phyloP scores from a whole-genome alignment of 1,140 invertebrate genomes.

The Bombus waltoni region DNA sequence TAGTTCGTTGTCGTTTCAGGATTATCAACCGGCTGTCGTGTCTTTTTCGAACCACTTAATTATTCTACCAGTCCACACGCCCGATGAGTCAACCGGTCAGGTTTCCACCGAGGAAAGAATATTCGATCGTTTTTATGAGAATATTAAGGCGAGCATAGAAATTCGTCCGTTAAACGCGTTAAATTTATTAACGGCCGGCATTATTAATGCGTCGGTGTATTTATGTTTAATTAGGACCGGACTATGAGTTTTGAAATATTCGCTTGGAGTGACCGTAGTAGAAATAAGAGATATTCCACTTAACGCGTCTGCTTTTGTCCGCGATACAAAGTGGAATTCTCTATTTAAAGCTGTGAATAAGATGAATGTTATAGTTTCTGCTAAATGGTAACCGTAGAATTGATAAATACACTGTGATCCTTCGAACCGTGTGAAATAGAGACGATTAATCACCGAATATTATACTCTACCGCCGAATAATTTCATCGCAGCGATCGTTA shows the following conservation, averaged over 20 bases:
- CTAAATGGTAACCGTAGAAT: no score
- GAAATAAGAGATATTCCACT: no score
- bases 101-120: neutral
- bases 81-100: neutral
- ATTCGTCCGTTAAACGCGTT: neutral
- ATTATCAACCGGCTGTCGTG: neutral
- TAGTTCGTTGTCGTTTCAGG: neutral
- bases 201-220: neutral
- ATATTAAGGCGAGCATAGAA: neutral
- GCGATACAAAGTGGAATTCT: no score
- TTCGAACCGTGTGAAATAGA: no score
- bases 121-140: neutral
- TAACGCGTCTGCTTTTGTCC: no score
- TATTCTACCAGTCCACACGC: neutral
- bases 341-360: no score
- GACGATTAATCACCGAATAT: no score
- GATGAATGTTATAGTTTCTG: no score
- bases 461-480: no score
- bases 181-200: neutral
- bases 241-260: neutral
- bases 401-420: no score
- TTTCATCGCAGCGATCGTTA: no score
- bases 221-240: neutral
- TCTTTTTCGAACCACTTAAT: conserved; percentile 5
- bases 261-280: no score